These are phyloP conservation scores for Microplitis demolitor DNA, from an alignment of 1,140 invertebrate species.

Conservation along the genomic window DNA sequence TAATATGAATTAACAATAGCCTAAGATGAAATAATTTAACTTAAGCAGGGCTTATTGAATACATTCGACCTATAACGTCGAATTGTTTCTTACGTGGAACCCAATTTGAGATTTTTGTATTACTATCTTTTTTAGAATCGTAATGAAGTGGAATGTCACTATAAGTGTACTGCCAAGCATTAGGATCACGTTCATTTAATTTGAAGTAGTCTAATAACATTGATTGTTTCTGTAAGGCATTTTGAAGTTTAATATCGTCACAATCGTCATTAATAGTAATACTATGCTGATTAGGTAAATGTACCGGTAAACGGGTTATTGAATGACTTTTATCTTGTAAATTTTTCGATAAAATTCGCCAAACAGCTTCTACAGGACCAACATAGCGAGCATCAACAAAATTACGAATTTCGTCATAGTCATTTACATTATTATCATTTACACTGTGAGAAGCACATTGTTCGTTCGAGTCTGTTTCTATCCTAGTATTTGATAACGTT, in stretches of 20 bases:
- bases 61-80: conserved; percentile 22
- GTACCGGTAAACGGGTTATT: neutral
- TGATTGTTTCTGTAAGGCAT: neutral
- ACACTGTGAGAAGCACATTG: neutral
- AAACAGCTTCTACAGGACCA: neutral
- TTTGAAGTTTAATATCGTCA: neutral
- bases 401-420: conserved; percentile 3
- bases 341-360: neutral
- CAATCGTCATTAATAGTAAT: neutral
- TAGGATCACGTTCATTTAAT: neutral
- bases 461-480: neutral
- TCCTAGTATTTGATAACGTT: too few species aligned
- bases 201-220: neutral
- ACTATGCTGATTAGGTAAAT: neutral
- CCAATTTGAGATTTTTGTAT: neutral
- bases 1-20: conserved; percentile 2
- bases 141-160: neutral
- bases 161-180: neutral
- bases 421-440: neutral
- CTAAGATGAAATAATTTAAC: conserved; percentile 27
- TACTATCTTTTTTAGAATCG: neutral
- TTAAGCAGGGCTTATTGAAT: conserved; percentile 22
- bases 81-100: neutral
- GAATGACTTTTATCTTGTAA: neutral
- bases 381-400: conserved; percentile 3